phyloP scores from a whole-genome alignment of 1,140 invertebrate species.

The Marisa cornuarietis region DNA sequence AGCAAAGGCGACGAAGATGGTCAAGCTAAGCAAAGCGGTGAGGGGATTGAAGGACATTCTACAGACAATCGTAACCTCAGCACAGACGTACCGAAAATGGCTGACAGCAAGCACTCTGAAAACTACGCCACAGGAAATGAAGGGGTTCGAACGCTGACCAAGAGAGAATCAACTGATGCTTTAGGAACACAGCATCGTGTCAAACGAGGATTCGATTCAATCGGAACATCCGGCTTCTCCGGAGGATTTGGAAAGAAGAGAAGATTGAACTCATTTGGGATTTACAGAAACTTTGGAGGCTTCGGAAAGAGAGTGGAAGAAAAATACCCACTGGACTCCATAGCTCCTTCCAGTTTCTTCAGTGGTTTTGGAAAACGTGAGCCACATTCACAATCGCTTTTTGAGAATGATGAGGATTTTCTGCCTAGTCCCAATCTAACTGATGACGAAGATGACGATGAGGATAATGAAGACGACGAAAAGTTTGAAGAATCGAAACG shows the following conservation, averaged over 20 bases:
- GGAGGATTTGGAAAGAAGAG: constrained; percentile 13
- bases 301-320: constrained; percentile 1
- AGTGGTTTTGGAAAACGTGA: constrained; percentile 20
- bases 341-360: background rate
- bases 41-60: too few relatives aligned
- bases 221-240: background rate
- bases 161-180: background rate
- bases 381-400: background rate
- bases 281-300: background rate
- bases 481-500: constrained; percentile 5
- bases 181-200: background rate
- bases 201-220: constrained; percentile 17
- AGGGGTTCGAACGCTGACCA: background rate
- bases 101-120: too few relatives aligned
- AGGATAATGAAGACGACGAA: background rate
- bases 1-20: background rate
- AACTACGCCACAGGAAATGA: too few relatives aligned
- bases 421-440: too few relatives aligned
- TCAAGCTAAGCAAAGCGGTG: too few relatives aligned
- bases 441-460: too few relatives aligned
- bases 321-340: constrained; percentile 8
- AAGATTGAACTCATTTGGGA: background rate
- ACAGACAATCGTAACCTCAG: too few relatives aligned
- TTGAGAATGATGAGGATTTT: too few relatives aligned
- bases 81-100: too few relatives aligned